These are phyloP conservation scores for Drosophila melanica DNA, from an alignment of 1,140 invertebrate species.

Conservation along the genomic window DNA sequence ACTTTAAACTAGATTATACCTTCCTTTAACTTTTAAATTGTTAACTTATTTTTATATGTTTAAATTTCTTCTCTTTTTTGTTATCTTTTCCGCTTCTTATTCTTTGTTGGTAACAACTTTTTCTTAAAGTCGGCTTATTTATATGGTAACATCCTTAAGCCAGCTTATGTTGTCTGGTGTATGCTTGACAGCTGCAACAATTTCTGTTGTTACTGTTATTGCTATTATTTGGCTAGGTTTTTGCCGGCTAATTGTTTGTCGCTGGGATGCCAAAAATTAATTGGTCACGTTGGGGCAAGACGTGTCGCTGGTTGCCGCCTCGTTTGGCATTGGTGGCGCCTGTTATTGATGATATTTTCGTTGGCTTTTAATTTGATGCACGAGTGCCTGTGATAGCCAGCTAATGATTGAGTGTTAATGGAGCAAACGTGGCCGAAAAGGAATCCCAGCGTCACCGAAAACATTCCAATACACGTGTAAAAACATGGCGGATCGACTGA, in stretches of 20 bases:
- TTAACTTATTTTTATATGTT: too few relatives aligned
- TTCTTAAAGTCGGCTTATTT: too few relatives aligned
- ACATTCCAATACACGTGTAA: constrained; percentile 18
- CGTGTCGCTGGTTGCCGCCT: constrained; percentile 22
- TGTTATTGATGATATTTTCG: constrained; percentile 72
- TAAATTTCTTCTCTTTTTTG: too few relatives aligned
- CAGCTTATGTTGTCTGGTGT: constrained; percentile 5
- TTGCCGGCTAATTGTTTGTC: constrained; percentile 38
- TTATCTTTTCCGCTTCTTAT: too few relatives aligned
- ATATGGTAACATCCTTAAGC: too few relatives aligned
- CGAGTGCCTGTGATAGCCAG: constrained; percentile 59
- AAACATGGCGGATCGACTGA: constrained; percentile 27
- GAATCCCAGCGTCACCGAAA: constrained; percentile 44
- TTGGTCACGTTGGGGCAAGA: constrained; percentile 42
- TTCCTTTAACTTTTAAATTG: too few relatives aligned
- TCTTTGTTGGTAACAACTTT: too few relatives aligned
- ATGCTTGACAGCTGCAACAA: not conserved
- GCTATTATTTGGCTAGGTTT: constrained; percentile 2
- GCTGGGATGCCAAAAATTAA: constrained; percentile 22
- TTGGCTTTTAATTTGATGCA: constrained; percentile 74
- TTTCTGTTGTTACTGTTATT: not conserved
- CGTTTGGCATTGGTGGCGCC: constrained; percentile 17
- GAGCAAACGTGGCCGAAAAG: constrained; percentile 62
- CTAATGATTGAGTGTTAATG: constrained; percentile 79
- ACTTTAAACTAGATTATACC: too few relatives aligned